Base-by-base conservation (phyloP, 2,113 vertebrate species). In the Rattus rattus region DNA sequence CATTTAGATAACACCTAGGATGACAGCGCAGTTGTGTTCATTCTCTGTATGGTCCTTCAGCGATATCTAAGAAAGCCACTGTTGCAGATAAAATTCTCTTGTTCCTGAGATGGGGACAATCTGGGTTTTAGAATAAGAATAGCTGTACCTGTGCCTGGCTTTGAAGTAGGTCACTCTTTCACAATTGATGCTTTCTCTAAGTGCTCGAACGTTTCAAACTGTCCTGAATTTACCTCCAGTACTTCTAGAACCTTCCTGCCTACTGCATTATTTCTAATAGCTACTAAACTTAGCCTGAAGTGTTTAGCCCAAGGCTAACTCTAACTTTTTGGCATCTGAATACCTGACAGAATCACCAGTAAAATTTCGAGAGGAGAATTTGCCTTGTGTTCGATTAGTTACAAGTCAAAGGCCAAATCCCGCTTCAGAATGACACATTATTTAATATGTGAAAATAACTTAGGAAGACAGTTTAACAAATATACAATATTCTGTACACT, bases 101-200 rank as follows among this genome's bases (percentile, higher is more conserved):
- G 12, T 63, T 85, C 69, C 22, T 36, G 16, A 43, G 30, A 33
- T 75, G 26, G 56, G 26, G 11, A 30, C 92, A 59, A 19, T 94
- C 65, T 43, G 22, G 43, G 5, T 61, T 95, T 72, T 49, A 43
- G 19, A 33, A 22, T 73, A 89, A 92, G 30, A 95, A 90, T 79
- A 95, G 12, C 43, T 56, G 5, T 70, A 65, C 76, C 72, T 93
- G 22, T 89, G 2, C 43, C 73, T 93, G 47, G 17, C 85, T 94
- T 81, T 89, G 77, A 95, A 91, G 70, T 91, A 94, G 95, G 87
- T 96, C 75, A 94, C 22, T 96, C 22, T 93, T 97, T 93, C 73
- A 79, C 79, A 94, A 77, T 47, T 72, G 39, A 24, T 84, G 67
- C 61, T 90, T 94, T 95, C 91, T 70, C 65, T 90, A 92, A 90